A percentile compares a stretch with the other conserved stretches of the same genome.
Conservation (phyloP, 2,113 vertebrate genomes). For the Cyprinus carpio region DNA sequence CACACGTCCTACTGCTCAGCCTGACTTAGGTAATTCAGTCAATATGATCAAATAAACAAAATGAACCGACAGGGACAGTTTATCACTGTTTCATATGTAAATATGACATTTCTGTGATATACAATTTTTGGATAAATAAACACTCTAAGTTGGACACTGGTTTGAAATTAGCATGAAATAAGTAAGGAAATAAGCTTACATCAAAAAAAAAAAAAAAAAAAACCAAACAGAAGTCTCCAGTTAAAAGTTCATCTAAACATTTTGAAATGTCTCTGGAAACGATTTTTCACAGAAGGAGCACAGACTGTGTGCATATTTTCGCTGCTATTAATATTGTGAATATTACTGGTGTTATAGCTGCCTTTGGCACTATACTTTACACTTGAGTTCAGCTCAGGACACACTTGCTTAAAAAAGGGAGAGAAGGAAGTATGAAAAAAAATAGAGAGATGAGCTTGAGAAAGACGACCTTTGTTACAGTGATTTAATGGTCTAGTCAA, state of each 20-base stretch:
- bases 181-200: conserved; percentile 2
- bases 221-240: not conserved
- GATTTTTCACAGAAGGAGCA: conserved; percentile 58
- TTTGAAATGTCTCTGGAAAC: conserved; percentile 60
- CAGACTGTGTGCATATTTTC: conserved; percentile 63
- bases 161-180: conserved; percentile 15
- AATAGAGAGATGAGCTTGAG: conserved; percentile 49
- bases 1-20: not conserved
- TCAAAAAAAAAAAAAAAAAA: too few species aligned
- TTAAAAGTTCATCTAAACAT: conserved; percentile 25
- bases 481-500: conserved; percentile 52
- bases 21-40: not conserved
- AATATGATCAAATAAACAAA: not conserved
- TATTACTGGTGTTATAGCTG: conserved; percentile 61
- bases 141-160: not conserved
- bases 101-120: not conserved
- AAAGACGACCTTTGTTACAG: conserved; percentile 64
- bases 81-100: not conserved
- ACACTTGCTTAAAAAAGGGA: conserved; percentile 56
- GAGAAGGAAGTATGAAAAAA: conserved; percentile 43
- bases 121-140: not conserved
- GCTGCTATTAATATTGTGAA: conserved; percentile 67
- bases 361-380: conserved; percentile 51
- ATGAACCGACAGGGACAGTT: not conserved
- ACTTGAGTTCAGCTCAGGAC: conserved; percentile 67